Percentiles rank a stretch among this genome's conserved stretches.
Conservation (phyloP, 2,888 invertebrate genomes). For the Drosophila glabriapex region DNA sequence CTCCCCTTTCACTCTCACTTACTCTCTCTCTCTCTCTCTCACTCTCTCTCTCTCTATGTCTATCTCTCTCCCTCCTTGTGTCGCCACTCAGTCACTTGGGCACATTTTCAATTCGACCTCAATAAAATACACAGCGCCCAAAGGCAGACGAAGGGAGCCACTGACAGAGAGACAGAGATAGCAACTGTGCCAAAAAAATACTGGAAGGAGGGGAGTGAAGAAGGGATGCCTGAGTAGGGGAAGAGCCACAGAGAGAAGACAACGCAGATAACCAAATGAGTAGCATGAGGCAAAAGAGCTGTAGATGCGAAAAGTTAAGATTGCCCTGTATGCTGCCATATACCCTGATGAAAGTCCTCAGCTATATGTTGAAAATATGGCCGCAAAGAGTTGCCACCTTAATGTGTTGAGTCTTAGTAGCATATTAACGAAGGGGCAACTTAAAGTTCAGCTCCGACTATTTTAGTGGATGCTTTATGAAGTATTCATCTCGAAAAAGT, state of each 20-base stretch:
- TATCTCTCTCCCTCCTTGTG: not conserved
- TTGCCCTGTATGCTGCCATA: not conserved
- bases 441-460: not conserved
- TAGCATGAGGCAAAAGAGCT: slow-evolving; percentile 9
- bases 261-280: slow-evolving; percentile 41
- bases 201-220: not conserved
- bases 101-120: slow-evolving; percentile 78
- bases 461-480: not conserved
- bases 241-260: slow-evolving; percentile 18
- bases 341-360: slow-evolving; percentile 12
- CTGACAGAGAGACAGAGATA: slow-evolving; percentile 1
- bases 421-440: not conserved
- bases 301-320: slow-evolving; percentile 8
- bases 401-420: not conserved
- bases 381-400: not conserved
- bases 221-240: not conserved
- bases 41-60: not conserved
- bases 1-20: not conserved
- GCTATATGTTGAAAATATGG: not conserved
- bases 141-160: slow-evolving; percentile 17
- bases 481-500: too few species aligned
- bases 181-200: not conserved
- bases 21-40: not conserved
- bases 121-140: slow-evolving; percentile 70
- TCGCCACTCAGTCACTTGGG: slow-evolving; percentile 49